Percentiles rank a stretch among this genome's conserved stretches.
Evolutionary conservation across 2,797 vertebrate genomes (phyloP).

Genomic region (Enteromius mattozi): DNA sequence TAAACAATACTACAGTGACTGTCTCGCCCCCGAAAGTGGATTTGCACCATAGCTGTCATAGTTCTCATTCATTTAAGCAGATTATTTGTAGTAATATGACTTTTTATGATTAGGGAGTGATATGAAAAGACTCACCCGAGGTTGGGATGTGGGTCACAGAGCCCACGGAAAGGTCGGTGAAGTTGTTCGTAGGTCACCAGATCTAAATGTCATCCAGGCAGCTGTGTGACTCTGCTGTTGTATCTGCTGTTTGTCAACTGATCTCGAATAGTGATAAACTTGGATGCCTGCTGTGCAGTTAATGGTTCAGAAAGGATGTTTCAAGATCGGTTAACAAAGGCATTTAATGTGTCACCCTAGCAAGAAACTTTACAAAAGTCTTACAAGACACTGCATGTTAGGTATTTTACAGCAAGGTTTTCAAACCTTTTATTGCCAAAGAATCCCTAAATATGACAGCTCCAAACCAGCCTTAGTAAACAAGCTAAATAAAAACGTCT

Average conservation of each 20-base stretch:
- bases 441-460: not conserved
- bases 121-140: slow-evolving; percentile 28
- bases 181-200: slow-evolving; percentile 37
- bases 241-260: slow-evolving; percentile 47
- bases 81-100: slow-evolving; percentile 27
- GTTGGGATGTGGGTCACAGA: slow-evolving; percentile 26
- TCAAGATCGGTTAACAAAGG: slow-evolving; percentile 27
- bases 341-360: slow-evolving; percentile 9
- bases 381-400: not conserved
- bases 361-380: not conserved
- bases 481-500: not conserved
- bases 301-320: slow-evolving; percentile 36
- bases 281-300: slow-evolving; percentile 32
- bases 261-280: slow-evolving; percentile 37
- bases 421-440: not conserved
- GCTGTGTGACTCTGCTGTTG: slow-evolving; percentile 23
- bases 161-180: slow-evolving; percentile 31
- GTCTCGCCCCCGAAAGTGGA: slow-evolving; percentile 30
- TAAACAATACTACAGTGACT: slow-evolving; percentile 5
- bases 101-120: slow-evolving; percentile 15
- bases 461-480: not conserved
- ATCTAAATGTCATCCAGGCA: slow-evolving; percentile 42
- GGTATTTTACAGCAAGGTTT: too few species aligned
- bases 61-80: slow-evolving; percentile 36
- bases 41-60: slow-evolving; percentile 21